A percentile compares a stretch with the other conserved stretches of the same genome.
These are phyloP conservation scores for Phrynocephalus guinanensis DNA, from an alignment of 2,797 vertebrate genomes.

Conservation along the genomic window DNA sequence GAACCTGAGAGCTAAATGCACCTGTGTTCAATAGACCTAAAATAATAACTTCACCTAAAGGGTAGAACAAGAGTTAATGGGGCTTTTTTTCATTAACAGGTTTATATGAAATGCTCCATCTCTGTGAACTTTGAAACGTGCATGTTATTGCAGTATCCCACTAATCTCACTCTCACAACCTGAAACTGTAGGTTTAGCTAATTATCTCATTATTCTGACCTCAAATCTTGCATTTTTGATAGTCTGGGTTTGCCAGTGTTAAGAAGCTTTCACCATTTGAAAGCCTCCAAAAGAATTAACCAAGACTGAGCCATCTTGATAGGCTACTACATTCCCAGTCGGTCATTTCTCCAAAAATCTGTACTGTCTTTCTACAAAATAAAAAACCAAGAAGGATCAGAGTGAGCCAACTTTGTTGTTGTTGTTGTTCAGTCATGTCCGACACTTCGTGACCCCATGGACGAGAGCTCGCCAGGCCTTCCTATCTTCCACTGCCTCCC, in stretches of 20 bases:
- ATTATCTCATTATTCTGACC: neutral
- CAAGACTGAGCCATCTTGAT: neutral
- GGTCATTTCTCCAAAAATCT: neutral
- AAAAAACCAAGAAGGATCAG: neutral
- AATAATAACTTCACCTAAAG: slow-evolving; percentile 53
- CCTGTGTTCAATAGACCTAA: slow-evolving; percentile 42
- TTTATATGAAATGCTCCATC: slow-evolving; percentile 29
- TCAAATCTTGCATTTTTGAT: neutral
- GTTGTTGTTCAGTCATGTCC: too few species aligned
- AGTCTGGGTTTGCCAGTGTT: neutral
- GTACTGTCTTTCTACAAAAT: neutral
- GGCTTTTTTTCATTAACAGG: slow-evolving; percentile 42
- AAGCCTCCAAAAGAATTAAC: neutral
- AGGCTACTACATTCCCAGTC: too few species aligned
- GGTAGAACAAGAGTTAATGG: slow-evolving; percentile 31
- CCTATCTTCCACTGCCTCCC: too few species aligned
- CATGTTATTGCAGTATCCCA: slow-evolving; percentile 26
- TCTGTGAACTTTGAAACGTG: slow-evolving; percentile 44
- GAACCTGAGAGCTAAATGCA: slow-evolving; percentile 52
- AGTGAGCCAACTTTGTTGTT: neutral
- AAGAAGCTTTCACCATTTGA: neutral
- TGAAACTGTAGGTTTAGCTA: neutral
- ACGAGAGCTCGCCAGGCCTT: too few species aligned
- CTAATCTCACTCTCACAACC: slow-evolving; percentile 7
- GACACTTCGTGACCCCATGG: too few species aligned